Evolutionary conservation across 2,888 invertebrate genomes (phyloP).

Genomic region (Torymus aiolomorphi): DNA sequence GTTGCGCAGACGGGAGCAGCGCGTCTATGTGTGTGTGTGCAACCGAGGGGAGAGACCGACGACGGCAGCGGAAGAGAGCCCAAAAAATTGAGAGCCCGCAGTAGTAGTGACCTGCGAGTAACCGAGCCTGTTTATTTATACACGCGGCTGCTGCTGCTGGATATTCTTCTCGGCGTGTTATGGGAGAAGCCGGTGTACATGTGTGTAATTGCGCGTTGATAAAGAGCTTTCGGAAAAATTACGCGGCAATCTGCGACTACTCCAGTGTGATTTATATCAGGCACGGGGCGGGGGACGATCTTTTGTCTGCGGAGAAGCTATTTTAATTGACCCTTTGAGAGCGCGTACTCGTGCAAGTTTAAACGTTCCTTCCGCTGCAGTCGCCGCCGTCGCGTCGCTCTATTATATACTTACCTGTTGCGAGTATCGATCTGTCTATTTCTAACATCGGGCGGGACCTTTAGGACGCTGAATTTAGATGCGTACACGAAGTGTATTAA

Average conservation of each 20-base stretch:
- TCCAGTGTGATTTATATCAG: constrained; percentile 41
- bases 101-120: neutral
- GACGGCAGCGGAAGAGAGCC: constrained; percentile 13
- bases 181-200: no score
- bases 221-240: constrained; percentile 53
- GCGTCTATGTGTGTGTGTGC: no score
- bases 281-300: neutral
- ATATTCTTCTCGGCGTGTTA: no score
- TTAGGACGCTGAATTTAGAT: no score
- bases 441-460: no score
- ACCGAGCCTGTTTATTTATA: neutral
- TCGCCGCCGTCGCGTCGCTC: no score
- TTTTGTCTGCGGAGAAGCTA: constrained; percentile 6
- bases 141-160: no score
- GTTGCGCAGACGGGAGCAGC: no score
- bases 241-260: neutral
- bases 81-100: constrained; percentile 38
- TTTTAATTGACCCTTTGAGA: constrained; percentile 30
- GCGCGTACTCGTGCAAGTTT: neutral
- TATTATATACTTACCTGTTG: no score
- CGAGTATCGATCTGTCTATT: no score
- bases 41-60: no score
- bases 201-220: constrained; percentile 49
- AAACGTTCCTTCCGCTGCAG: neutral
- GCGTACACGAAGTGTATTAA: no score